Evolutionary conservation across 2,797 vertebrate genomes (phyloP), one percentile per base, ranked within the genome.

Genomic region (Euphonia xanthogaster): DNA sequence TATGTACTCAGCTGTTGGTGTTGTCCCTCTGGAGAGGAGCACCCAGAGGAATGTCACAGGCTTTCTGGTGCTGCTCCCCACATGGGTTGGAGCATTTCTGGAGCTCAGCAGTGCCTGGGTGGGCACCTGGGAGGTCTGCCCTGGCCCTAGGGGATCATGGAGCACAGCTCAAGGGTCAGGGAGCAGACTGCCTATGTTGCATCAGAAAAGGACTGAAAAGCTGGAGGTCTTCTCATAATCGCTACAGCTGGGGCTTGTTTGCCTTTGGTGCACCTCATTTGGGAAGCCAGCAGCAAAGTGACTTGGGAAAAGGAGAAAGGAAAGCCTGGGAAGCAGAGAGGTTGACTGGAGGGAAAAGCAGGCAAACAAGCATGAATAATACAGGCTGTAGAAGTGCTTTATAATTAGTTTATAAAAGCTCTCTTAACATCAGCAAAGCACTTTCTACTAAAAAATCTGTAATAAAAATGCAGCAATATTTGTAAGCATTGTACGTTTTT

Each of bases 361-460:
- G 88, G 70, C 73, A 79, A 93, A 79, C 72, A 85, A 91, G 68
- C 75, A 65, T 88, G 73, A 86, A 84, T 94, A 94, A 93, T 88
- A 79, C 53, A 95, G 68, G 76, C 90, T 83, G 94, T 85, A 93
- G 84, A 95, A 97, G 91, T 87, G 91, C 92, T 82, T 96, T 93
- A 67, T 89, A 96, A 94, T 95, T 95, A 88, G 88, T 94, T 97
- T 96, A 96, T 93, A 86, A 93, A 94, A 96, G 76, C 72, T 91
- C 85, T 96, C 70, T 89, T 90, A 95, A 81, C 55, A 91, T 90
- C 62, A 78, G 79, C 66, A 84, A 88, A 96, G 82, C 51, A 79
- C 63, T 87, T 96, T 93, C 84, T 94, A 75, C 73, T 95, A 88
- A 86, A 94, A 96, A 93, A 84, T 94, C 75, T 86, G 84, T 90